Evolutionary conservation across 2,113 vertebrate genomes (phyloP).

Genomic region (Rhabdornis inornatus): DNA sequence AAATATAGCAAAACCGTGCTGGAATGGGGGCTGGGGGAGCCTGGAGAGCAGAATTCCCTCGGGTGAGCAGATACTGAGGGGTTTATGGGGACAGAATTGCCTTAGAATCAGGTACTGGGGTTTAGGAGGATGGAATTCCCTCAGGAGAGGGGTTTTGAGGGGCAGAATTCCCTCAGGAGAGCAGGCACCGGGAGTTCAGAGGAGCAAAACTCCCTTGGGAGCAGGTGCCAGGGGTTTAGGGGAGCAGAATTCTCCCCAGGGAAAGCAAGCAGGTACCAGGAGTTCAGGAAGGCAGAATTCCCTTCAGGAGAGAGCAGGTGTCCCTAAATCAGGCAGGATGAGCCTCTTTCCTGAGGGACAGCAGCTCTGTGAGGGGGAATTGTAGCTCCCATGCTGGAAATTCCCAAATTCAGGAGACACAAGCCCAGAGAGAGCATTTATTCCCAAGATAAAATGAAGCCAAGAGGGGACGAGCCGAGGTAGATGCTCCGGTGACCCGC

Average conservation of each 20-base stretch:
- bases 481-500: not conserved
- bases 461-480: not conserved
- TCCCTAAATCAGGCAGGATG: not conserved
- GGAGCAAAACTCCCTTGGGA: too few relatives aligned
- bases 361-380: not conserved
- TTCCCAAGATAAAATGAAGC: not conserved
- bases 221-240: too few relatives aligned
- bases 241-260: not conserved
- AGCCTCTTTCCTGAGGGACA: not conserved
- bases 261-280: not conserved
- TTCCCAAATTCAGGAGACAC: not conserved
- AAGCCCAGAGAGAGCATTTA: not conserved
- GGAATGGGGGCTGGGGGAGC: not conserved
- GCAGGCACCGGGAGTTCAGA: not conserved
- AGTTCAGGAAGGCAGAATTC: not conserved
- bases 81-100: not conserved
- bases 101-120: not conserved
- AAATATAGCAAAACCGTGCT: accelerated
- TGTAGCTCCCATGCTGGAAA: accelerated
- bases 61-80: too few relatives aligned
- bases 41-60: not conserved
- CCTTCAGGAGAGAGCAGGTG: not conserved
- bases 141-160: not conserved
- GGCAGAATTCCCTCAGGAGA: not conserved
- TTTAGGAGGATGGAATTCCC: not conserved